Conservation (phyloP, 2,113 vertebrate species). For the Dasypus novemcinctus region DNA sequence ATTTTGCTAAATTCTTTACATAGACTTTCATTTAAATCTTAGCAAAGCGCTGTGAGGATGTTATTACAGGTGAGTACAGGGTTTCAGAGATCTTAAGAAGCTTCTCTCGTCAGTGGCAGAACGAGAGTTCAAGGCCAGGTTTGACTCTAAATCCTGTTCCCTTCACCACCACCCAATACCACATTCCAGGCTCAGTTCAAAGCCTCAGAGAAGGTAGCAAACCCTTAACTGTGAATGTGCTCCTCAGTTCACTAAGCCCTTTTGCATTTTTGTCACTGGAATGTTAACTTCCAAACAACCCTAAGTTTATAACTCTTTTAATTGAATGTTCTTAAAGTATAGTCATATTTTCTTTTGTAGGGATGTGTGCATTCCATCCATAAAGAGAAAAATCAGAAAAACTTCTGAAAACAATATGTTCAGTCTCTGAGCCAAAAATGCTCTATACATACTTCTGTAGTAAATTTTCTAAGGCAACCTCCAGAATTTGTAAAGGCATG, state of each 20-base stretch:
- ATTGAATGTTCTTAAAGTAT: background rate
- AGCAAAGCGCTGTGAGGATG: background rate
- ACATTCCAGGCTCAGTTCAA: background rate
- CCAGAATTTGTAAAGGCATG: background rate
- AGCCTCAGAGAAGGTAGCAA: background rate
- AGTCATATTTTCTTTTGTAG: background rate
- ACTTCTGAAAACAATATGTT: background rate
- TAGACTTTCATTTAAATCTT: background rate
- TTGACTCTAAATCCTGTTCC: background rate
- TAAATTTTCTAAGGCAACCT: background rate
- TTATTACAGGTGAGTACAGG: background rate
- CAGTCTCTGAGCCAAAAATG: background rate
- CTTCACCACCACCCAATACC: background rate
- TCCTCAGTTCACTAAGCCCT: background rate
- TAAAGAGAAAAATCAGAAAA: background rate
- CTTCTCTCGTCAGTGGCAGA: background rate
- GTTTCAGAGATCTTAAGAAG: background rate
- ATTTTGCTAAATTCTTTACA: background rate
- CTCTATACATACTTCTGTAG: background rate
- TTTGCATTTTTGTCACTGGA: background rate
- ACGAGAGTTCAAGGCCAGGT: background rate
- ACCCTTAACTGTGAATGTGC: accelerated
- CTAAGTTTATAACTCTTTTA: background rate
- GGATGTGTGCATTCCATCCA: background rate
- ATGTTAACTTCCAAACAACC: background rate